Base-by-base conservation (phyloP, 2,113 vertebrate genomes). In the Xenus cinereus region DNA sequence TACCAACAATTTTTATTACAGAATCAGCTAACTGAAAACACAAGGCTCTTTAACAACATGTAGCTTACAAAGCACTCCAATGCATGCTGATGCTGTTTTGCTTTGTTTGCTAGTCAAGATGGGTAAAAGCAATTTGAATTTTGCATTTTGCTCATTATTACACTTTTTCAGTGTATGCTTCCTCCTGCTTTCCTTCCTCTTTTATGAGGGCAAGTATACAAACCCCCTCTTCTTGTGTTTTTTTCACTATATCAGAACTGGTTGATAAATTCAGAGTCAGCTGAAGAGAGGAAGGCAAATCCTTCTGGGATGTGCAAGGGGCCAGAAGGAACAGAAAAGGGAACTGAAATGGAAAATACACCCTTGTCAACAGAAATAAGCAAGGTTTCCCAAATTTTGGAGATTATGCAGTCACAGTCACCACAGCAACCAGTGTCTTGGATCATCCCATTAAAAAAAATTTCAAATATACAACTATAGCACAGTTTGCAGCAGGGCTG, bases 21-120 rank as follows among this genome's bases (percentile, higher is more conserved):
- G 94, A 95, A 84, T 87, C 97, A 87, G 91, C 86, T 95, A 95
- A 97, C 80, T 89, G 54, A 92, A 97, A 97, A 95, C 97, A 97
- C 90, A 89, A 79, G 81, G 59, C 63, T 79, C 53, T 87, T 88
- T 91, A 95, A 92, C 4, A 5, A 95, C 59, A 68, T 37, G 20
- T 62, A 63, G 89, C 80, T 92, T 76, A 84, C 81, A 85, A 90
- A 95, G 77, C 80, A 85, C 74, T 94, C 86, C 60, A 66, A 37
- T 28, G 48, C 76, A 9, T 82, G 62, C 41, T 4, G 23, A 90
- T 92, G 74, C n/a, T 23, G 7, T 69, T 95, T 89, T 72, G 45
- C 66, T 95, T 89, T 95, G 86, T 95, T 96, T 92, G 66, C 17
- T 75, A 95, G 84, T 92, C 67, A 94, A 62, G 69, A 89, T 57